Percentiles rank a stretch among this genome's conserved stretches.
Evolutionary conservation across 2,797 vertebrate species (phyloP).

Genomic region (Iguana delicatissima): DNA sequence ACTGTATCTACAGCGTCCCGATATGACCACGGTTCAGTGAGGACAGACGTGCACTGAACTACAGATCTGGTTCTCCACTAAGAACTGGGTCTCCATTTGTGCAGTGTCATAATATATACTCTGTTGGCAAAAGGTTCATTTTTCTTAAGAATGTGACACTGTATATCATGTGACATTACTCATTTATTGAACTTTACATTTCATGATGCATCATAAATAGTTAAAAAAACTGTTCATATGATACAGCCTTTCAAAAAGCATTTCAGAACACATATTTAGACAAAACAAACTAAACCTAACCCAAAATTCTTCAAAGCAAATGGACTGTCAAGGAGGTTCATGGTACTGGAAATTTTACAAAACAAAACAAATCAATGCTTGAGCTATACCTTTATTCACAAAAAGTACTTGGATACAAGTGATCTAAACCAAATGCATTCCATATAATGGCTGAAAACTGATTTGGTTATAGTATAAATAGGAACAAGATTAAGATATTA

Average conservation of each 20-base stretch:
- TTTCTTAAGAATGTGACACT: slow-evolving; percentile 36
- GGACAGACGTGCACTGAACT: background rate
- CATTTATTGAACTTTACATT: slow-evolving; percentile 67
- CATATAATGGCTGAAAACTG: slow-evolving; percentile 1
- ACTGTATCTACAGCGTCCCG: background rate
- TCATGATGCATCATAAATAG: slow-evolving; percentile 65
- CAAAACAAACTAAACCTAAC: slow-evolving; percentile 65
- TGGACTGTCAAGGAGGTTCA: slow-evolving; percentile 21
- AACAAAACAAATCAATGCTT: slow-evolving; percentile 8
- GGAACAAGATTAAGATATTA: background rate
- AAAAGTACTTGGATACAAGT: slow-evolving; percentile 1
- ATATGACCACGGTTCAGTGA: background rate
- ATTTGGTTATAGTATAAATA: slow-evolving; percentile 3
- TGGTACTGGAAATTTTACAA: slow-evolving; percentile 47
- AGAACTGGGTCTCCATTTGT: background rate
- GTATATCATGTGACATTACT: slow-evolving; percentile 21
- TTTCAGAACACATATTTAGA: slow-evolving; percentile 65
- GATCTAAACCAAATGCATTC: background rate
- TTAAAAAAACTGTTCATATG: slow-evolving; percentile 57
- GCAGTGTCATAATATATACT: background rate
- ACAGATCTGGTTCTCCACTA: background rate
- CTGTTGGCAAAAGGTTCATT: background rate
- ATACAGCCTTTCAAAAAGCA: slow-evolving; percentile 60
- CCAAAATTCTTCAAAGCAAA: slow-evolving; percentile 33
- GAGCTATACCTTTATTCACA: slow-evolving; percentile 26